A percentile compares a stretch with the other conserved stretches of the same genome.
Conservation (phyloP, 2,113 vertebrate species). For the Aphyosemion australe region DNA sequence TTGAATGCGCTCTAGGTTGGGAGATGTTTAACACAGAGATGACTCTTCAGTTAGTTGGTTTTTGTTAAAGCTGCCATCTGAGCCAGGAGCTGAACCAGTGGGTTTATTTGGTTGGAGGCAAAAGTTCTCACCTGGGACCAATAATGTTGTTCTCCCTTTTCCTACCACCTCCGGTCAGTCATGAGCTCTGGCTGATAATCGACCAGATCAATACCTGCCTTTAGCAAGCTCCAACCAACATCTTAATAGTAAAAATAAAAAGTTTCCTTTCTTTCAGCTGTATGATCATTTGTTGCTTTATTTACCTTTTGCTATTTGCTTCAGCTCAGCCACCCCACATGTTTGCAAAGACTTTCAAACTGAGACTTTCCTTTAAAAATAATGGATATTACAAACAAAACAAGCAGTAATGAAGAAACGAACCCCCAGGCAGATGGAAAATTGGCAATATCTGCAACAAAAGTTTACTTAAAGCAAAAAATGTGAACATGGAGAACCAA, state of each 20-base stretch:
- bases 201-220: not conserved
- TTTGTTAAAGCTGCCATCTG: not conserved
- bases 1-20: not conserved
- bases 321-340: not conserved
- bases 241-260: not conserved
- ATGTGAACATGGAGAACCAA: too few relatives aligned
- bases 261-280: not conserved
- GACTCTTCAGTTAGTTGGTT: not conserved
- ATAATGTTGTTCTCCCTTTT: not conserved
- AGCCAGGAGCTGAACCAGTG: not conserved
- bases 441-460: not conserved
- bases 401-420: not conserved
- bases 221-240: not conserved
- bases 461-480: not conserved
- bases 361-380: not conserved
- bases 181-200: not conserved
- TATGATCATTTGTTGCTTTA: not conserved
- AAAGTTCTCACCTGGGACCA: not conserved
- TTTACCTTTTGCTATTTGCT: not conserved
- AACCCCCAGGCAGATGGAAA: not conserved
- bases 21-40: not conserved
- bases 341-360: not conserved
- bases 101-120: not conserved
- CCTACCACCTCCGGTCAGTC: not conserved
- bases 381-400: not conserved